These are phyloP conservation scores for Chrysolina oricalcia DNA, from an alignment of 2,888 invertebrate species.

Conservation along the genomic window DNA sequence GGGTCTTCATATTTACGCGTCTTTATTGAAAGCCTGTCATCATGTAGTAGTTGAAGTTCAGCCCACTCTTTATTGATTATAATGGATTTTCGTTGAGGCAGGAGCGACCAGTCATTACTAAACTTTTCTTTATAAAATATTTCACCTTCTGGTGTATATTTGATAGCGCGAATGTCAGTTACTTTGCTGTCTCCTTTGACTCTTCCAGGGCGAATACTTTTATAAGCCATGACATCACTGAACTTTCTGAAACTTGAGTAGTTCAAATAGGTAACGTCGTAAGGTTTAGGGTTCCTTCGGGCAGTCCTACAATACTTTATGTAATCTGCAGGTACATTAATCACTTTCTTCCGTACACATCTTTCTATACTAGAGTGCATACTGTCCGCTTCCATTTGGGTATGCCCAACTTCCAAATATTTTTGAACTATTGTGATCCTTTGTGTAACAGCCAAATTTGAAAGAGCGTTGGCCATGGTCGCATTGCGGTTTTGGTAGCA, in stretches of 20 bases:
- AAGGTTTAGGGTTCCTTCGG: slow-evolving; percentile 31
- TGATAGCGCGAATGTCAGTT: neutral
- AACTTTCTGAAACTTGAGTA: slow-evolving; percentile 35
- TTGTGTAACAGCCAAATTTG: slow-evolving; percentile 39
- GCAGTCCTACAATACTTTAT: slow-evolving; percentile 30
- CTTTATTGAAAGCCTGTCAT: slow-evolving; percentile 17
- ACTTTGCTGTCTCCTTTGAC: slow-evolving; percentile 35
- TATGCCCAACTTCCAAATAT: slow-evolving; percentile 44
- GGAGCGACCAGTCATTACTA: slow-evolving; percentile 23
- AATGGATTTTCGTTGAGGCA: slow-evolving; percentile 22
- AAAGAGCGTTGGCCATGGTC: slow-evolving; percentile 39
- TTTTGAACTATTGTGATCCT: slow-evolving; percentile 44
- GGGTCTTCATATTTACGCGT: slow-evolving; percentile 19
- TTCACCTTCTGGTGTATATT: neutral
- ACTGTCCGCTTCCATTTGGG: slow-evolving; percentile 44
- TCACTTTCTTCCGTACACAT: slow-evolving; percentile 35
- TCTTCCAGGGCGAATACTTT: slow-evolving; percentile 34
- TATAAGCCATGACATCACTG: slow-evolving; percentile 26
- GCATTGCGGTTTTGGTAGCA: slow-evolving; percentile 38
- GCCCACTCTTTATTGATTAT: neutral
- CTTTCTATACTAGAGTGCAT: slow-evolving; percentile 44
- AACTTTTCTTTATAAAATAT: neutral
- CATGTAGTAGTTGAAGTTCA: slow-evolving; percentile 18
- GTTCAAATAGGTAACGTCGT: slow-evolving; percentile 30
- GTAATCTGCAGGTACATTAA: slow-evolving; percentile 44